phyloP scores from a whole-genome alignment of 1,140 invertebrate species.

The Cardiocondyla obscurior region DNA sequence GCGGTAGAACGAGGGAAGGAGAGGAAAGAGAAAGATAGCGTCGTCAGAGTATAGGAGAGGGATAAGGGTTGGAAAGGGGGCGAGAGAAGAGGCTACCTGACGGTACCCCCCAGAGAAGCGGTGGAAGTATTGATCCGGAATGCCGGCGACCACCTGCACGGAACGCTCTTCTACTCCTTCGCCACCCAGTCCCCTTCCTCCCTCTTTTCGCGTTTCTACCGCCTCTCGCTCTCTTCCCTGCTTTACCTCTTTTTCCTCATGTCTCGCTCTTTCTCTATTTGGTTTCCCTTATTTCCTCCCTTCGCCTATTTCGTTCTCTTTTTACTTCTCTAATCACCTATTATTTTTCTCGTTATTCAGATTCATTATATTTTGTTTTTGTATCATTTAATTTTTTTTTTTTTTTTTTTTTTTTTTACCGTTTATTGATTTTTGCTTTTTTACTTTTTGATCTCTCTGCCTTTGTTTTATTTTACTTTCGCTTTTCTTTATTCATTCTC shows the following conservation, averaged over 20 bases:
- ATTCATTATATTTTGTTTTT: not conserved
- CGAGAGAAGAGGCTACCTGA: conserved; percentile 60
- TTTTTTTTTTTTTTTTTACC: not conserved
- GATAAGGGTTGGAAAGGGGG: conserved; percentile 48
- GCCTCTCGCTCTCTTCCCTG: not conserved
- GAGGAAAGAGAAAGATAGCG: not conserved
- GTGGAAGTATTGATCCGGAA: conserved; percentile 83
- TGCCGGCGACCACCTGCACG: conserved; percentile 77
- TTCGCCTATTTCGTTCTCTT: not conserved
- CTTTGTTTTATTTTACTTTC: conserved; percentile 17
- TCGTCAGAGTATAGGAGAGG: not conserved
- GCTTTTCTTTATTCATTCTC: not conserved
- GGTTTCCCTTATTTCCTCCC: conserved; percentile 26
- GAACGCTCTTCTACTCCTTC: conserved; percentile 71
- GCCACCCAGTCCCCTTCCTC: conserved; percentile 11
- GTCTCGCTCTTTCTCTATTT: not conserved
- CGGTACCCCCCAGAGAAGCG: conserved; percentile 68
- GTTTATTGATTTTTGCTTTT: conserved; percentile 6
- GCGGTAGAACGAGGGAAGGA: not conserved
- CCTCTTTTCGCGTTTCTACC: conserved; percentile 7
- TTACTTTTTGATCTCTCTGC: conserved; percentile 51
- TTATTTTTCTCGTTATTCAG: not conserved
- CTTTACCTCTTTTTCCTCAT: not conserved
- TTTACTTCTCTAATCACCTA: not conserved
- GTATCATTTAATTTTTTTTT: not conserved